These are phyloP conservation scores for Hippocampus kuda DNA, from an alignment of 2,797 vertebrate genomes.

Conservation along the genomic window DNA sequence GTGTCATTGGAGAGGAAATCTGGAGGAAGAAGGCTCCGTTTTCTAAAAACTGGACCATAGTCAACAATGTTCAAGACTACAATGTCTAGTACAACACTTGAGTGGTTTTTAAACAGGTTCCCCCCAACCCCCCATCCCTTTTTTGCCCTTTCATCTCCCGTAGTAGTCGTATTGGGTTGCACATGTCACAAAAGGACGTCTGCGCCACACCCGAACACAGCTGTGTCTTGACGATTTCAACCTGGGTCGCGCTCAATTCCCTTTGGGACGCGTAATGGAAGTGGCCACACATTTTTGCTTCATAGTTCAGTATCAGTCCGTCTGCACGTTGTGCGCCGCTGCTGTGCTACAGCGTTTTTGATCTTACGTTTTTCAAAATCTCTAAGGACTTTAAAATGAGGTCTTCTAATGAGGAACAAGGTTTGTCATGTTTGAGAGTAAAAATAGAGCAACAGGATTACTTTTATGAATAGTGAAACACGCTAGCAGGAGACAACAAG, in stretches of 20 bases:
- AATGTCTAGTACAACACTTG: not conserved
- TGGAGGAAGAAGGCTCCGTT: not conserved
- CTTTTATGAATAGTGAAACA: too few relatives aligned
- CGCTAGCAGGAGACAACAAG: too few relatives aligned
- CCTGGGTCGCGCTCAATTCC: conserved; percentile 14
- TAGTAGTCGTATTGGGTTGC: conserved; percentile 10
- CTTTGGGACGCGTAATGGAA: not conserved
- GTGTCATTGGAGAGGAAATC: not conserved
- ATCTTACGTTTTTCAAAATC: not conserved
- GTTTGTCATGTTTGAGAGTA: too few relatives aligned
- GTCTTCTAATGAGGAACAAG: not conserved
- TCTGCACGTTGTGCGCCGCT: not conserved
- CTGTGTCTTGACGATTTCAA: conserved; percentile 20
- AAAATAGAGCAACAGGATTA: not conserved
- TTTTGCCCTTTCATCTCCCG: not conserved
- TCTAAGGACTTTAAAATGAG: not conserved
- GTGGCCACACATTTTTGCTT: not conserved
- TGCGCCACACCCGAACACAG: conserved; percentile 29
- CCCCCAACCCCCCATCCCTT: not conserved
- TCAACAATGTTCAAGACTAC: not conserved
- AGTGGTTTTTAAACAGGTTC: too few relatives aligned
- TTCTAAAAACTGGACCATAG: not conserved
- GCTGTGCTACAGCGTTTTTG: conserved; percentile 12
- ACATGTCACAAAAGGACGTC: not conserved
- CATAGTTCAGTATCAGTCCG: not conserved